Conservation (phyloP, 2,888 invertebrate species). For the Tyria jacobaeae region DNA sequence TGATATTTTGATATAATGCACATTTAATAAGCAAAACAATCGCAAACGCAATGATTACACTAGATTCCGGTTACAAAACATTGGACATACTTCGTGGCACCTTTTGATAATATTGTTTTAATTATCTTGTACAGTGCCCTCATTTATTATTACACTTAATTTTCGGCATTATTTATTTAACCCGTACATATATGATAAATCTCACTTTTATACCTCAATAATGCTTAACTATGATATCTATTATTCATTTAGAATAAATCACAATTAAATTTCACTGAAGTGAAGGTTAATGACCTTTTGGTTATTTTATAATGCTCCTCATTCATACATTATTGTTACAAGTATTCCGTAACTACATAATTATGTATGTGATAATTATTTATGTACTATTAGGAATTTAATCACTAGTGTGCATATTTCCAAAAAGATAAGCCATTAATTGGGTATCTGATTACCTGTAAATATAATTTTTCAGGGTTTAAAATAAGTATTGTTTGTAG, state of each 20-base stretch:
- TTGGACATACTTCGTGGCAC: background rate
- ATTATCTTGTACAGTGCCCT: background rate
- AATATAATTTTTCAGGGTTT: too few species aligned
- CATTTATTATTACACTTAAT: slow-evolving; percentile 6
- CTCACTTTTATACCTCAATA: background rate
- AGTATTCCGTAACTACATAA: background rate
- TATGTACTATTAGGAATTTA: too few species aligned
- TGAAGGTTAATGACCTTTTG: slow-evolving; percentile 43
- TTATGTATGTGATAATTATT: background rate
- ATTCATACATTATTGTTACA: background rate
- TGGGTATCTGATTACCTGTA: too few species aligned
- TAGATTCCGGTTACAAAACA: slow-evolving; percentile 24
- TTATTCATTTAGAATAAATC: background rate
- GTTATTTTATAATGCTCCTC: slow-evolving; percentile 12
- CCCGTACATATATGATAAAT: background rate
- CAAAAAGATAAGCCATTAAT: too few species aligned
- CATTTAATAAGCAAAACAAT: slow-evolving; percentile 13
- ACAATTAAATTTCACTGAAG: slow-evolving; percentile 7
- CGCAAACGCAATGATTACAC: slow-evolving; percentile 5
- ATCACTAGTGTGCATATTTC: too few species aligned
- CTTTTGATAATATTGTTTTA: background rate
- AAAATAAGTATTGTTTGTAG: too few species aligned
- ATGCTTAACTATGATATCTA: background rate
- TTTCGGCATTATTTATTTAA: background rate
- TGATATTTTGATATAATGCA: slow-evolving; percentile 23